Evolutionary conservation across 2,797 vertebrate species (phyloP).

Genomic region (Aphelocoma californica): DNA sequence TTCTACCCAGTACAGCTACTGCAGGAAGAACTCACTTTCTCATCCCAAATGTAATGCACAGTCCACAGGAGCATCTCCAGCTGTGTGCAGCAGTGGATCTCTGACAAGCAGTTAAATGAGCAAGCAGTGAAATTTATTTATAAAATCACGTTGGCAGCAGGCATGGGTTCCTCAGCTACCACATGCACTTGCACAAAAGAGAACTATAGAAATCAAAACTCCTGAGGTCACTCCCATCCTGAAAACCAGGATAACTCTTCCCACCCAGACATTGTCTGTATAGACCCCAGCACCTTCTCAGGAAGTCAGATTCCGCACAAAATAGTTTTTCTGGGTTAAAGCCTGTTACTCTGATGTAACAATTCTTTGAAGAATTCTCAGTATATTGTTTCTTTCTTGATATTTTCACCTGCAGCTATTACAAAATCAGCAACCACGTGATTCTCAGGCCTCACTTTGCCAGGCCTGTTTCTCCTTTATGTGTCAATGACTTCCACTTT

Average conservation of each 20-base stretch:
- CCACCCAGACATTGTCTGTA: background rate
- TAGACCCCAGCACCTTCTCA: background rate
- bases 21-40: background rate
- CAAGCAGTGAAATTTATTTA: background rate
- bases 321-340: background rate
- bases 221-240: background rate
- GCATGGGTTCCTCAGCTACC: background rate
- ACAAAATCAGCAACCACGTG: background rate
- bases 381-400: background rate
- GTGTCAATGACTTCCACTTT: background rate
- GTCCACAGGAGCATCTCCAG: background rate
- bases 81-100: background rate
- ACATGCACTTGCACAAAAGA: background rate
- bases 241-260: background rate
- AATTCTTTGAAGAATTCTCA: background rate
- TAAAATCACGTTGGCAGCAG: background rate
- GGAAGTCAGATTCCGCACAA: background rate
- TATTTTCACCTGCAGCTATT: background rate
- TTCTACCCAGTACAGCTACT: background rate
- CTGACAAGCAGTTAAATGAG: background rate
- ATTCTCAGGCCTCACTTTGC: background rate
- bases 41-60: background rate
- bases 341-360: background rate
- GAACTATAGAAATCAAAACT: background rate
- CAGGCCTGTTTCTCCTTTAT: background rate